A percentile compares a stretch with the other conserved stretches of the same genome.
phyloP scores from a whole-genome alignment of 37 sponge, comb jelly and placozoan genomes.

The Ephydatia muelleri region DNA sequence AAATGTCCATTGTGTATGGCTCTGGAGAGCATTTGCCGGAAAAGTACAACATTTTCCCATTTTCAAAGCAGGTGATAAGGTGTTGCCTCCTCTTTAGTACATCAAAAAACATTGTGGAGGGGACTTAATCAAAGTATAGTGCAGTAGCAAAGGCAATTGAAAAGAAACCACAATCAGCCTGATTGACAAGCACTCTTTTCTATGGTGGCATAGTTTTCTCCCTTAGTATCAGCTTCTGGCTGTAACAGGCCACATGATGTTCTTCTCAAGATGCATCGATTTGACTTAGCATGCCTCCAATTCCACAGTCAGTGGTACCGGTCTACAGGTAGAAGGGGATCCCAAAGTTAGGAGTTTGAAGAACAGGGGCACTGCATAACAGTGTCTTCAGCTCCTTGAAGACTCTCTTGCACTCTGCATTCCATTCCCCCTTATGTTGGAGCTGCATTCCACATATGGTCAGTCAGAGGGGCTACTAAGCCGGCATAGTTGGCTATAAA shows the following conservation, averaged over 20 bases:
- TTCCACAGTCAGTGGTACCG: conserved; percentile 36
- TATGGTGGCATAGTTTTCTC: conserved; percentile 41
- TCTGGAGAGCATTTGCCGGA: too few species aligned
- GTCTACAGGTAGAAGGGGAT: conserved; percentile 44
- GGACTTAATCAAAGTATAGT: too few species aligned
- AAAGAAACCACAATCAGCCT: too few species aligned
- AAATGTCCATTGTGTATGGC: too few species aligned
- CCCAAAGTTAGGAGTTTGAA: conserved; percentile 34
- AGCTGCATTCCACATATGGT: too few species aligned
- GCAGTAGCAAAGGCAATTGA: too few species aligned
- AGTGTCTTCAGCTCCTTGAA: conserved; percentile 24
- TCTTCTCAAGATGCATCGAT: conserved; percentile 17
- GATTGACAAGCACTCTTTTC: conserved; percentile 63
- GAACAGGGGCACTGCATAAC: conserved; percentile 30
- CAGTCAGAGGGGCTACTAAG: conserved; percentile 14
- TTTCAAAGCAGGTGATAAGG: too few species aligned
- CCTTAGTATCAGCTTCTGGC: conserved; percentile 34
- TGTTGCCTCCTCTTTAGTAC: too few species aligned
- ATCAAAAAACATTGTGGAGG: too few species aligned
- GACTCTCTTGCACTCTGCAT: conserved; percentile 24
- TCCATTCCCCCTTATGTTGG: conserved; percentile 28
- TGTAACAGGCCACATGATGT: conserved; percentile 53
- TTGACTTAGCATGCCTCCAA: conserved; percentile 63
- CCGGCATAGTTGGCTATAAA: conserved; percentile 54
- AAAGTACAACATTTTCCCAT: too few species aligned